These are phyloP conservation scores for Chamaea fasciata DNA, from an alignment of 2,113 vertebrate species.

Conservation along the genomic window DNA sequence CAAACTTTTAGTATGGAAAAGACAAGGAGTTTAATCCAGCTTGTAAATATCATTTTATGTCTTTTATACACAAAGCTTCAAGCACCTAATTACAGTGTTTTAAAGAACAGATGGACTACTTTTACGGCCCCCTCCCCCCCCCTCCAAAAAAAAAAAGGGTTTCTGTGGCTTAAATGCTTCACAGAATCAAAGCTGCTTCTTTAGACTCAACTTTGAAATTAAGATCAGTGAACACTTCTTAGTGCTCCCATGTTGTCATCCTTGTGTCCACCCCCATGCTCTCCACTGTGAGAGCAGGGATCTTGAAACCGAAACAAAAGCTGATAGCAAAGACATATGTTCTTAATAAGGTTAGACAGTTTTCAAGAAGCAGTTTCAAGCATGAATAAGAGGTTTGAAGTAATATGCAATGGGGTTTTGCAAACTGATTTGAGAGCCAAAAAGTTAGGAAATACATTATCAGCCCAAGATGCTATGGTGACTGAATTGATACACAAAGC, in stretches of 20 bases:
- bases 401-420: neutral
- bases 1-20: neutral
- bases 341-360: neutral
- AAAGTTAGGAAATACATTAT: neutral
- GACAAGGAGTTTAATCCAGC: neutral
- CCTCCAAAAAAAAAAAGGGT: neutral
- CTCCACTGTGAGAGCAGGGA: neutral
- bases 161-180: neutral
- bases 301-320: neutral
- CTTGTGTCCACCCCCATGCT: neutral
- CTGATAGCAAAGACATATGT: neutral
- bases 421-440: neutral
- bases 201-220: neutral
- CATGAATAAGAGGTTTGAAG: neutral
- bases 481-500: neutral
- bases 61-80: neutral
- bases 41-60: neutral
- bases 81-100: neutral
- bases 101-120: neutral
- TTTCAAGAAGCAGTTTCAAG: neutral
- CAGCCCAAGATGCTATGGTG: neutral
- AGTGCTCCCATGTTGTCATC: neutral
- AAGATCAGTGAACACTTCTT: neutral
- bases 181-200: neutral
- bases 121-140: accelerated